These are phyloP conservation scores for Psittacula cyanocephala DNA, from an alignment of 2,113 vertebrate species.

Conservation along the genomic window DNA sequence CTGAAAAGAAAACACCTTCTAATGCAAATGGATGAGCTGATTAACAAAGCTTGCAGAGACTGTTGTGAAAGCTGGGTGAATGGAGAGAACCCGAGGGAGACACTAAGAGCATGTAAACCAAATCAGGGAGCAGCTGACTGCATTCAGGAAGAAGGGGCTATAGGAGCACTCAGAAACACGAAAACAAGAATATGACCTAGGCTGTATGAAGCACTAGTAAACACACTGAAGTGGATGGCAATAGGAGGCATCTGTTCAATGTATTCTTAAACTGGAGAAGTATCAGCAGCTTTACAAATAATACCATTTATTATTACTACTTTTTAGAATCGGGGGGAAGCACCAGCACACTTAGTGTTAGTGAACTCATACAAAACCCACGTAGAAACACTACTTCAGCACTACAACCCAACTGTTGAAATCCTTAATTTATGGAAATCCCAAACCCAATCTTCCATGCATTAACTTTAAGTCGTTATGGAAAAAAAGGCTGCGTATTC, in stretches of 20 bases:
- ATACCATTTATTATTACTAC: background rate
- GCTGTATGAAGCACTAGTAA: slow-evolving; percentile 37
- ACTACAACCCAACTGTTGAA: slow-evolving; percentile 42
- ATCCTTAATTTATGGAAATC: slow-evolving; percentile 36
- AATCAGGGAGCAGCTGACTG: slow-evolving; percentile 64
- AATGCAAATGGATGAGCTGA: slow-evolving; percentile 69
- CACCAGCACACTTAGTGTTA: background rate
- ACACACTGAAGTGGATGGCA: slow-evolving; percentile 13
- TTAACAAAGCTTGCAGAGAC: slow-evolving; percentile 64
- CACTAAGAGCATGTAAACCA: slow-evolving; percentile 65
- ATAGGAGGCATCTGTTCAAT: slow-evolving; percentile 29
- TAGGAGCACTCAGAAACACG: slow-evolving; percentile 40
- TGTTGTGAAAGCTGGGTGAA: slow-evolving; percentile 56
- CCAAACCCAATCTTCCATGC: background rate
- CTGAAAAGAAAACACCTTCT: background rate
- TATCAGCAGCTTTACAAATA: background rate
- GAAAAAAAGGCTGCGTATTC: background rate
- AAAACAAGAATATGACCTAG: slow-evolving; percentile 51
- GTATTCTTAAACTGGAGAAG: background rate
- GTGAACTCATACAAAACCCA: background rate
- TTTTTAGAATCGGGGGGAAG: background rate
- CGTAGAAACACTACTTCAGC: background rate
- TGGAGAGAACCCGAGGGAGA: slow-evolving; percentile 63
- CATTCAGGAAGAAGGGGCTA: slow-evolving; percentile 48
- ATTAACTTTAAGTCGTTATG: slow-evolving; percentile 5